Evolutionary conservation across 2,113 vertebrate genomes (phyloP).

Genomic region (Odocoileus hemionus): DNA sequence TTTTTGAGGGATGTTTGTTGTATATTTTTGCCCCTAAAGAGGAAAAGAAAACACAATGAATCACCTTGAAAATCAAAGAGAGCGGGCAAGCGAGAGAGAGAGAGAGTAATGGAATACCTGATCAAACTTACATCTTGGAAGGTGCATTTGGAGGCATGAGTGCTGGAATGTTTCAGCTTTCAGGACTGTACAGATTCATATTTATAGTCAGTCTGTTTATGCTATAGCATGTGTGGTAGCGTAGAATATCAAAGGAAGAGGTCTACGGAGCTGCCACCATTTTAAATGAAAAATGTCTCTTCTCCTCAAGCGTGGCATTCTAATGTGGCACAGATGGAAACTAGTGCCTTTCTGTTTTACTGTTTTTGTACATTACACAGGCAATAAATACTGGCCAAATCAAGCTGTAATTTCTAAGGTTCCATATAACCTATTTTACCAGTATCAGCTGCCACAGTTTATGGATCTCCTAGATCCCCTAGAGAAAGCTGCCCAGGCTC

Average conservation of each 20-base stretch:
- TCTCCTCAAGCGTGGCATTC: constrained; percentile 55
- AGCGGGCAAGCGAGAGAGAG: neutral
- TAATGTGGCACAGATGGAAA: constrained; percentile 80
- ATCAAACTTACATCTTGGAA: constrained; percentile 29
- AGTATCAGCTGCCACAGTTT: constrained; percentile 75
- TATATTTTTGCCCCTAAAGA: neutral
- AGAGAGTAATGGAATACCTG: constrained; percentile 35
- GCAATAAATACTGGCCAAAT: constrained; percentile 76
- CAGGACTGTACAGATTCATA: constrained; percentile 55
- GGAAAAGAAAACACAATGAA: neutral
- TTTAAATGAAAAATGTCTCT: constrained; percentile 77
- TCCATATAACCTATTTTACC: constrained; percentile 74
- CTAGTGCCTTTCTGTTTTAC: constrained; percentile 65
- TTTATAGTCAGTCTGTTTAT: constrained; percentile 70
- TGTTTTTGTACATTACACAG: constrained; percentile 70
- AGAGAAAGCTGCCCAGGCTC: constrained; percentile 66
- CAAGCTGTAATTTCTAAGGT: constrained; percentile 73
- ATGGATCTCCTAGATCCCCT: constrained; percentile 52
- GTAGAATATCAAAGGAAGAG: constrained; percentile 73
- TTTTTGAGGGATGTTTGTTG: neutral
- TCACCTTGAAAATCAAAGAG: neutral
- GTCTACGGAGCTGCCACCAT: constrained; percentile 57
- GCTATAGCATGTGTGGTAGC: constrained; percentile 67
- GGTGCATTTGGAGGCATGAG: constrained; percentile 25
- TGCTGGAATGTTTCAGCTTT: constrained; percentile 68